Evolutionary conservation across 2,113 vertebrate species (phyloP), one percentile per base, ranked within the genome.

Genomic region (Istiophorus platypterus): DNA sequence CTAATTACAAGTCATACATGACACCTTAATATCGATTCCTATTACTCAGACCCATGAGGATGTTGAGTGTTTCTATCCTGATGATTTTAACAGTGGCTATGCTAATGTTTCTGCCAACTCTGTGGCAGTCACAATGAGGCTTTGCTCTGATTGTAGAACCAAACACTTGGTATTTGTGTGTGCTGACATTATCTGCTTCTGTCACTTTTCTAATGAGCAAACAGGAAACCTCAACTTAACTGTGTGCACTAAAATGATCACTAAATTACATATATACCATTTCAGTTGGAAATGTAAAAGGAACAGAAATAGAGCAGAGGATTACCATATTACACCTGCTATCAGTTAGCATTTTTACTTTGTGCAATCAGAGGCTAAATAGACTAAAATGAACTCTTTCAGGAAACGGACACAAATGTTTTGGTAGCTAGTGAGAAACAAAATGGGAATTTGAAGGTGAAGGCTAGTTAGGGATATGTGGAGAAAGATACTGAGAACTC

Each of bases 401-500:
- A 49, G 8, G 49, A 22, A 51, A 17, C 0, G 5, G 12, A 47
- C 14, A 52, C 20, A 37, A n/a, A 63, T 20, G 22, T 37, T 57
- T 52, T 62, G 24, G 31, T 24, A 27, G 52, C 12, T 20, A 27
- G 29, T 14, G 54, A 68, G 9, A 6, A 26, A 72, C 26, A 68
- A 24, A 68, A 24, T 39, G 9, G 10, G 18, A 20, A 12, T 52
- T 27, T 29, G 45, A 66, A 52, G 1, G 52, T 24, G 8, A 47
- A 29, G 4, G 59, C 2, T 49, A 18, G n/a, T 22, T 11, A 0
- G 13, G 18, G 37, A 34, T 3, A n/a, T 20, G 17, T 65, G 17
- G 2, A 34, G 0, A 54, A 75, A 29, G 37, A 18, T 34, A 8
- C 49, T 31, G 5, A 8, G 5, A 8, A 91, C 96, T 91, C 93